phyloP scores from a whole-genome alignment of 2,797 vertebrate species.

The Podarcis lilfordi region DNA sequence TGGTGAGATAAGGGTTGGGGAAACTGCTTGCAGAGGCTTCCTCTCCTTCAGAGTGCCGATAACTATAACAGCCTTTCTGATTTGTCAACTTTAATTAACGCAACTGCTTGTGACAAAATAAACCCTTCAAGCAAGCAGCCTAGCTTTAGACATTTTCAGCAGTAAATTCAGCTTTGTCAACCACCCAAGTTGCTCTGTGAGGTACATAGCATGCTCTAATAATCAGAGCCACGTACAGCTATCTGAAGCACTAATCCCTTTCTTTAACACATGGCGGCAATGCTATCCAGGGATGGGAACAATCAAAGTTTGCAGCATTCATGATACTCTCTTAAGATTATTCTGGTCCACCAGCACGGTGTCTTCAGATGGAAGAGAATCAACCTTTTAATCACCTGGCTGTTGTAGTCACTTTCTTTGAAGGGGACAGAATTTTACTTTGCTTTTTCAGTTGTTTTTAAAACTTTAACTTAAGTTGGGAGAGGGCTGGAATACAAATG shows the following conservation, averaged over 20 bases:
- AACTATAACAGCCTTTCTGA: neutral
- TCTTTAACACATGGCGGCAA: neutral
- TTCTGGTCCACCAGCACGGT: neutral
- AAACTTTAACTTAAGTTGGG: neutral
- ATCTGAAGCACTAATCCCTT: neutral
- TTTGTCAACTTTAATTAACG: conserved; percentile 49
- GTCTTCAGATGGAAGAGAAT: neutral
- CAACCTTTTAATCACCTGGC: neutral
- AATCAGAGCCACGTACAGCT: neutral
- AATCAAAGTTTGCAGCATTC: neutral
- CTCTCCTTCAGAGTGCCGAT: neutral
- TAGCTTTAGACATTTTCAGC: conserved; percentile 14
- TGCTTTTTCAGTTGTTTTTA: neutral
- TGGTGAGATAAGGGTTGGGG: conserved; percentile 35
- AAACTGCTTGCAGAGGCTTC: conserved; percentile 34
- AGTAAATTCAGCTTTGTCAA: neutral
- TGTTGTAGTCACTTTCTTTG: neutral
- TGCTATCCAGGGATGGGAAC: neutral
- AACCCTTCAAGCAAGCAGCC: neutral
- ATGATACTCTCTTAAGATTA: neutral
- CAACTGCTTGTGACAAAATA: neutral
- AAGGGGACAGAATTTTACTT: neutral
- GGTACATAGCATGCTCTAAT: conserved; percentile 2
- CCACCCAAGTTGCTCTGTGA: neutral
- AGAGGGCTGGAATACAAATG: neutral